Conservation (phyloP, 2,113 vertebrate genomes). For the Ranitomeya variabilis region DNA sequence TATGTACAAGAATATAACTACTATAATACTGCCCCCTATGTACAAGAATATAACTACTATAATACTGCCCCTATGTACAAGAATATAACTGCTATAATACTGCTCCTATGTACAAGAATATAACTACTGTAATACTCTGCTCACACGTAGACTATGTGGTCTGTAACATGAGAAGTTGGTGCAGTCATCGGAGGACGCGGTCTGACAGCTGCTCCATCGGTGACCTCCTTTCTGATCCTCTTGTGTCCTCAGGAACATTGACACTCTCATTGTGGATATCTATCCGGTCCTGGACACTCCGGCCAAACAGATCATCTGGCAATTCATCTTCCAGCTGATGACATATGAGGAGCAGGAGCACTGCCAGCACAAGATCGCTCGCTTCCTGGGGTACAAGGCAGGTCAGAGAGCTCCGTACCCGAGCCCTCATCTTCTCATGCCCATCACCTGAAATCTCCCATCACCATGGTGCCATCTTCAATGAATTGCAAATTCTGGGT, state of each 20-base stretch:
- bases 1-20: too few species aligned
- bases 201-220: neutral
- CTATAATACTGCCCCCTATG: too few species aligned
- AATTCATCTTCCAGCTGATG: conserved; percentile 96
- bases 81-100: neutral
- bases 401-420: conserved; percentile 67
- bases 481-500: neutral
- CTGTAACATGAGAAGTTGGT: neutral
- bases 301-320: conserved; percentile 97
- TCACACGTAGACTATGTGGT: neutral
- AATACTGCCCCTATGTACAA: neutral
- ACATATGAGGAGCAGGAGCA: conserved; percentile 96
- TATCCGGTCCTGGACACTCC: conserved; percentile 95
- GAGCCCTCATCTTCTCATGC: conserved; percentile 6
- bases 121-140: neutral
- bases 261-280: conserved; percentile 93
- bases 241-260: conserved; percentile 83
- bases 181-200: neutral
- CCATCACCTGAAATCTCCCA: neutral
- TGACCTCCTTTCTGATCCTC: neutral
- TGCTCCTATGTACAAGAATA: too few species aligned
- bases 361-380: conserved; percentile 93
- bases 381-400: conserved; percentile 91
- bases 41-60: neutral
- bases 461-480: neutral